Base-by-base conservation (phyloP, 2,888 invertebrate species). In the Lapara coniferarum region DNA sequence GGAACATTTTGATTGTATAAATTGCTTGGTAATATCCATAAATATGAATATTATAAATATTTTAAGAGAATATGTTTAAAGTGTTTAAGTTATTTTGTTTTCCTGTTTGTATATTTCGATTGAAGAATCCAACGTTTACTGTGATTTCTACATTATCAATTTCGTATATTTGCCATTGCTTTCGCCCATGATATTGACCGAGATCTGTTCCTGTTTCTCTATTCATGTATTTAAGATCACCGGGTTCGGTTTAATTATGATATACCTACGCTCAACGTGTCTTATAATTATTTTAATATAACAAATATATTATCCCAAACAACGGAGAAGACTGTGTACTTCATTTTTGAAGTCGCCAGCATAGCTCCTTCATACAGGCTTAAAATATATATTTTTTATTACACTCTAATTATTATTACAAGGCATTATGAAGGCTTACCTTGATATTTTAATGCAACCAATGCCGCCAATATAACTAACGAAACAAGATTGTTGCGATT, bases 401-500 rank as follows among this genome's bases (percentile, higher is more conserved):
- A 37, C 37, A 37, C 37, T 37, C 37, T 37, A 37, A 5, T 37
- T 37, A 52, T 52, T 66, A 37, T 53, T 52, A 52, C n/a, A 66
- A 14, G 66, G 53, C 37, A 53, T 30, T n/a, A 53, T 52, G 51
- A 14, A n/a, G 53, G 52, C 8, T 67, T 46, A 55, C 55, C 44
- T 67, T 67, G 55, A 55, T 19, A 67, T 67, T 67, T 67, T 55
- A 44, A 55, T 55, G 46, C 37, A 55, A 44, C 37, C 25, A 25
- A 25, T 25, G 25, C 46, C 1, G 44, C 19, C 30, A 44, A 16
- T 55, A 67, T 67, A 56, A 55, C 19, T 44, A 55, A 53, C 16
- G 16, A 53, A 16, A 53, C 16, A 6, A 37, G 37, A 37, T 37
- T 8, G 37, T 37, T 8, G 8, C 37, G 8, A 25, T 25, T 8